Evolutionary conservation across 2,113 vertebrate genomes (phyloP), one percentile per base, ranked within the genome.

Genomic region (Prinia subflava): DNA sequence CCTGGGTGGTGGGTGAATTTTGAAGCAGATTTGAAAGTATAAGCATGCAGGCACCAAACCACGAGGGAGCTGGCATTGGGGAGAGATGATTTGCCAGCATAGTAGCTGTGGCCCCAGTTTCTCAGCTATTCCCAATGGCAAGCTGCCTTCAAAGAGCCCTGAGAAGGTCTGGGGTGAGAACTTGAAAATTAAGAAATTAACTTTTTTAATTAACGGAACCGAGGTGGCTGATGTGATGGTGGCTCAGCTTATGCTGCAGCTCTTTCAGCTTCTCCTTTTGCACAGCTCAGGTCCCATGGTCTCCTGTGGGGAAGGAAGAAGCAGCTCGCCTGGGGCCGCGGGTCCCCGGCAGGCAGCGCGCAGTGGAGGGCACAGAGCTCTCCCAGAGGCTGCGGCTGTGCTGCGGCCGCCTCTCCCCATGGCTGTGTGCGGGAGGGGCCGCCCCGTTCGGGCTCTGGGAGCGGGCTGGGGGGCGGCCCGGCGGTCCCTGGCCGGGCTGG

Each of bases 101-200:
- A 78, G 64, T 74, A 93, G 64, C 42, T 89, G 68, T 0, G 1
- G 82, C 64, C 68, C 21, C n/a, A 10, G 13, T 83, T 88, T 83
- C 82, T 71, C 55, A 68, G 30, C 67, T 88, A 47, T 88, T 93
- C 78, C 83, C 73, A 42, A 33, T 8, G 35, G 81, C 74, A 78
- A 71, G 25, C 53, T 87, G 70, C 74, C 41, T 93, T 79, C 57
- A 44, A 63, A 91, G 69, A 79, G 31, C 65, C 41, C 37, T 56
- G 28, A 80, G 81, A 82, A 75, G 69, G 62, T 68, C 83, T 0
- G 1, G 65, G 91, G 89, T 78, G 49, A 96, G 83, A 64, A 27
- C 70, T 79, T 65, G 56, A 84, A 95, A 92, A 96, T 94, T 87
- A 95, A 91, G 89, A 94, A 89, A 96, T 92, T 92, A 94, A 75